Percentiles rank a stretch among this genome's conserved stretches.
These are phyloP conservation scores for Morelia viridis DNA, from an alignment of 2,797 vertebrate genomes.

Conservation along the genomic window DNA sequence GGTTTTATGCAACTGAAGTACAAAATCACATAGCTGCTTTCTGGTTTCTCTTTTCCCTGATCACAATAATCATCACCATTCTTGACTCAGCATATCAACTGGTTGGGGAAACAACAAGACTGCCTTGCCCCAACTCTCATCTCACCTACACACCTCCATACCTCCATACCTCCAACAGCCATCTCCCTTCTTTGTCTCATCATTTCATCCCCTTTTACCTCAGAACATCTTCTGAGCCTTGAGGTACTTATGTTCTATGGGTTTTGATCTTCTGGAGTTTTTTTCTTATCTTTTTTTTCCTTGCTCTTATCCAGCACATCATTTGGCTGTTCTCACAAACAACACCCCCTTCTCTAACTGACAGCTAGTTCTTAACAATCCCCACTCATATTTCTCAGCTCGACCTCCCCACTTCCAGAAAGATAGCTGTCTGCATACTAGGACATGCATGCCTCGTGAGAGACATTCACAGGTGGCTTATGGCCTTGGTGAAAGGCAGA, in stretches of 20 bases:
- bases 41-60: background rate
- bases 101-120: background rate
- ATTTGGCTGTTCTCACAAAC: background rate
- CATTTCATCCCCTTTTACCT: background rate
- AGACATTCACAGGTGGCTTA: background rate
- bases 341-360: no score
- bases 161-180: background rate
- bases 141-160: background rate
- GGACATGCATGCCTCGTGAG: background rate
- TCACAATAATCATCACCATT: background rate
- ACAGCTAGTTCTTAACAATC: background rate
- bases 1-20: background rate
- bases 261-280: background rate
- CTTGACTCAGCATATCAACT: background rate
- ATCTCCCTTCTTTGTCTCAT: background rate
- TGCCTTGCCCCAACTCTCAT: background rate
- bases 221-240: background rate
- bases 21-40: constrained; percentile 18
- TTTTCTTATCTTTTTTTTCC: background rate
- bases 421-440: background rate
- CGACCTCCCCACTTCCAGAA: background rate
- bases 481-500: background rate
- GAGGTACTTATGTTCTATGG: background rate
- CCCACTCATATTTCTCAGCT: background rate
- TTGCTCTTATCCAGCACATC: background rate